Evolutionary conservation across 2,797 vertebrate genomes (phyloP).

Genomic region (Falco biarmicus): DNA sequence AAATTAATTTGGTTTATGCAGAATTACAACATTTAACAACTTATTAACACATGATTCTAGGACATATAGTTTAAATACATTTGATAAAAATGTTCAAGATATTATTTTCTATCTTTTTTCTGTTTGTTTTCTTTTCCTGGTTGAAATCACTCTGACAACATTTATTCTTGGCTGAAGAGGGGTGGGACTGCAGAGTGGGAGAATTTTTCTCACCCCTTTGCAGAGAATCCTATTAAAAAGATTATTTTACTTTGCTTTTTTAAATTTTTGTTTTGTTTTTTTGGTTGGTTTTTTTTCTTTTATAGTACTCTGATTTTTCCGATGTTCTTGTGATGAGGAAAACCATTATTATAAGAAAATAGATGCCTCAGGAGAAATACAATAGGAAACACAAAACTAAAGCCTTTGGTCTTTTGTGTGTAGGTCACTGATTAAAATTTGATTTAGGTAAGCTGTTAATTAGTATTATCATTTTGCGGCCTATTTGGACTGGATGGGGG

Average conservation of each 20-base stretch:
- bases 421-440: constrained; percentile 70
- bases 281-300: background rate
- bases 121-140: background rate
- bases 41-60: constrained; percentile 36
- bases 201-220: background rate
- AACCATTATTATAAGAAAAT: constrained; percentile 47
- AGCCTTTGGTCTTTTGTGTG: constrained; percentile 49
- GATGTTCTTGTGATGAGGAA: constrained; percentile 39
- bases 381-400: constrained; percentile 59
- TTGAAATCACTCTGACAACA: background rate
- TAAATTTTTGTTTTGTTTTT: background rate
- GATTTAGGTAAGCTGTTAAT: constrained; percentile 67
- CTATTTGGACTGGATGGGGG: constrained; percentile 53
- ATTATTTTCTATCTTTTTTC: background rate
- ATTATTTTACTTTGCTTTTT: background rate
- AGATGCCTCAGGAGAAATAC: constrained; percentile 54
- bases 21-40: constrained; percentile 48
- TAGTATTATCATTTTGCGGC: constrained; percentile 56
- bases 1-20: constrained; percentile 53
- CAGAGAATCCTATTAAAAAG: background rate
- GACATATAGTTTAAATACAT: constrained; percentile 19
- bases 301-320: background rate
- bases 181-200: background rate
- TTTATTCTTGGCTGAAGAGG: background rate
- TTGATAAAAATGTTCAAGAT: constrained; percentile 4